Base-by-base conservation (phyloP, 2,797 vertebrate genomes). In the Epinephelus awoara region DNA sequence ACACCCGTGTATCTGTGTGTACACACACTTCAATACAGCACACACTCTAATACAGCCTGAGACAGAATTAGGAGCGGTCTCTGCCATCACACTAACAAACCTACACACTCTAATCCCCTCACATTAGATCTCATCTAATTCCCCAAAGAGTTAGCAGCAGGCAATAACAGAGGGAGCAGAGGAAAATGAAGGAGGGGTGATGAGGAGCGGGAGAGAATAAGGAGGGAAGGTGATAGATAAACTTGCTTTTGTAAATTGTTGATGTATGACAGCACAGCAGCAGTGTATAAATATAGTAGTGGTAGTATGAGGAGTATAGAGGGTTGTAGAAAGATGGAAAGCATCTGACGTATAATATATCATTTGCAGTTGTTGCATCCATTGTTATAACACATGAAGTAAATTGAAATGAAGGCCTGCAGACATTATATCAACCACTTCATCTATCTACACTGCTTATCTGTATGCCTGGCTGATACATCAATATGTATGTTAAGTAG, bases 121-220 rank as follows among this genome's bases (percentile, higher is more conserved):
- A 68, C 40, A 72, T 83, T 80, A 77, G 54, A 85, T 79, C 64
- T 68, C 64, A 77, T 82, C 58, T 75, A 75, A 82, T 81, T 82
- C 62, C 75, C 29, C 40, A 64, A 38, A 66, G 56, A 77, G 23
- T 69, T 40, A 66, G 69, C 40, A 64, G 58, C 66, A 12, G 42
- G 66, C 58, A 86, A 75, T 83, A 85, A 83, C 11, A 3, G 11
- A 18, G 19, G 9, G 5, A 58, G 56, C 47, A 19, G 65, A 17
- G 34, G n/a, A 59, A 63, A 80, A 83, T 44, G 2, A 77, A 67
- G 29, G 25, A 54, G 17, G 40, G 8, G 6, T 21, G n/a, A 78
- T 67, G 40, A 75, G 2, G 21, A 71, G 49, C 46, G 52, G 70
- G 38, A 57, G 25, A 10, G 42, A 65, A 67, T 70, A 21, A 67